Evolutionary conservation across 1,140 invertebrate species (phyloP), one percentile per base, ranked within the genome.

Genomic region (Drosophila parvula): DNA sequence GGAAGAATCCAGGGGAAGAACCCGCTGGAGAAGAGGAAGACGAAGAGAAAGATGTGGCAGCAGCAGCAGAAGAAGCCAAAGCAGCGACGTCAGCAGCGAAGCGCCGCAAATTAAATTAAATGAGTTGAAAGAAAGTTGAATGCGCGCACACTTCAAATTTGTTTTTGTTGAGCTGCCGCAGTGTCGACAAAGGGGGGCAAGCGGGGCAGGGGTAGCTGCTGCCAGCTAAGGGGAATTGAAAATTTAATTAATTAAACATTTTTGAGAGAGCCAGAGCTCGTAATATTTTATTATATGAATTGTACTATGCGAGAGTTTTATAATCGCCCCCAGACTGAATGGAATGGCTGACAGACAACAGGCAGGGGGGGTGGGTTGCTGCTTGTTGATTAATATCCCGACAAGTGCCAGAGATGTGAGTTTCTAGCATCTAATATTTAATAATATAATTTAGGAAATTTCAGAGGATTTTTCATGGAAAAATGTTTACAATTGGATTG

Each of bases 161-260:
- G 80, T 88, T 82, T 81, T 88, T 81, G 69, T 81, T 68, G 71
- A 58, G 64, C n/a, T 14, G 14, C 5, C 3, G 18, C 2, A 28
- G 45, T 11, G 27, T 14, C 12, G 58, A 18, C 30, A 71, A 34
- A 50, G 51, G 38, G 44, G 74, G 48, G 41, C 18, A 58, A 5
- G 41, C 8, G 28, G 18, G 43, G 32, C 48, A 30, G 59, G 64
- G 47, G 58, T 43, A 61, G 55, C 14, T 63, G 48, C 34, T 58
- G 63, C 65, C 65, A 70, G 63, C 65, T 62, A 58, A 64, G 74
- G 80, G 85, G 78, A 89, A 89, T 79, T 84, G 85, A 89, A 89
- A 89, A 89, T 89, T 84, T 89, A 89, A 89, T 89, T 89, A 89
- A 89, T 89, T 89, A 89, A 89, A 89, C 85, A 90, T 90, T 89